Conservation (phyloP, 2,888 invertebrate genomes). For the Amiota mariae region DNA sequence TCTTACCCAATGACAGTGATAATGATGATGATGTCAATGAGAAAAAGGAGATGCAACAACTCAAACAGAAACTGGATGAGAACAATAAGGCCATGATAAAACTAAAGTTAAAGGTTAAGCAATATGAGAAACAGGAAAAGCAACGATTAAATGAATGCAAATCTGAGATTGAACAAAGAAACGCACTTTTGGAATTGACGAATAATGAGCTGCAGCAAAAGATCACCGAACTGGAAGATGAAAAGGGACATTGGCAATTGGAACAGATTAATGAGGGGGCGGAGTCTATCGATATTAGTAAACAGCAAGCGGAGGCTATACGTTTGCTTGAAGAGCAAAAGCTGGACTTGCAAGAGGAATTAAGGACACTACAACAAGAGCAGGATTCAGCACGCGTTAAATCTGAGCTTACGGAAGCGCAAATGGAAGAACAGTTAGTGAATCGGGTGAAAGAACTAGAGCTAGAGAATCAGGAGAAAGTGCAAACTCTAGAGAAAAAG, state of each 20-base stretch:
- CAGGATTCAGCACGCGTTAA: slow-evolving; percentile 81
- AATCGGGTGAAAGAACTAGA: slow-evolving; percentile 67
- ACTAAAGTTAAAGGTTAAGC: slow-evolving; percentile 78
- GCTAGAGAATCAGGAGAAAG: slow-evolving; percentile 75
- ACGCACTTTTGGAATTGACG: slow-evolving; percentile 77
- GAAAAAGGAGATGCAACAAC: slow-evolving; percentile 71
- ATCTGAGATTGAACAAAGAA: slow-evolving; percentile 75
- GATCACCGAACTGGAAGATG: slow-evolving; percentile 89
- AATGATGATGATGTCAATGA: slow-evolving; percentile 48
- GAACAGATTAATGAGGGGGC: slow-evolving; percentile 53
- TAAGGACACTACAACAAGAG: slow-evolving; percentile 73
- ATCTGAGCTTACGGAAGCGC: slow-evolving; percentile 84
- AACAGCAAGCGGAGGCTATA: slow-evolving; percentile 59
- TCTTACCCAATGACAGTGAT: slow-evolving; percentile 56
- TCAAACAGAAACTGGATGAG: slow-evolving; percentile 83
- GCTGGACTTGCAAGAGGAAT: slow-evolving; percentile 76
- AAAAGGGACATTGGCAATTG: slow-evolving; percentile 92
- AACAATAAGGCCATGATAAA: slow-evolving; percentile 78
- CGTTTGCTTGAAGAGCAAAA: slow-evolving; percentile 76
- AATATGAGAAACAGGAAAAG: slow-evolving; percentile 83
- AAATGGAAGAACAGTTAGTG: slow-evolving; percentile 85
- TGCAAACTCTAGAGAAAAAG: slow-evolving; percentile 76
- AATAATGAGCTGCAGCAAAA: slow-evolving; percentile 80
- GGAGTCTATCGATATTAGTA: slow-evolving; percentile 15
- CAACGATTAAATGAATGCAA: slow-evolving; percentile 81